These are phyloP conservation scores for Nautilus pompilius DNA, from an alignment of 1,140 invertebrate species.

Conservation along the genomic window DNA sequence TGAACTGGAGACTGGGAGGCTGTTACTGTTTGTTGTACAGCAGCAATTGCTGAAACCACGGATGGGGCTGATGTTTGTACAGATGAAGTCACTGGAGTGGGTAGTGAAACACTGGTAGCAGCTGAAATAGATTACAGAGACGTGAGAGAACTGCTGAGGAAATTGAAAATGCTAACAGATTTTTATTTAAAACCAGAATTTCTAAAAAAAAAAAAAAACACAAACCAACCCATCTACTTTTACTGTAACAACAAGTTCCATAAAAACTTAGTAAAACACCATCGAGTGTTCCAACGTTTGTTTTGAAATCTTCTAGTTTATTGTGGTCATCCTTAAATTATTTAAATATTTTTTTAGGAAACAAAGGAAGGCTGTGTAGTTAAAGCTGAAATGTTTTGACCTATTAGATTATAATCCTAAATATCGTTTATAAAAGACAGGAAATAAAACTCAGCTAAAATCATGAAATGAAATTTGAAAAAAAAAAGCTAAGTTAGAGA, in stretches of 20 bases:
- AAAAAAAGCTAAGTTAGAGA: not conserved
- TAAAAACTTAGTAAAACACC: not conserved
- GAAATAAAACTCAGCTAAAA: not conserved
- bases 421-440: not conserved
- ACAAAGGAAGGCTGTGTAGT: too few relatives aligned
- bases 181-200: not conserved
- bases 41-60: not conserved
- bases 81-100: not conserved
- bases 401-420: too few relatives aligned
- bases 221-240: too few relatives aligned
- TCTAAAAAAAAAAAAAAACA: too few relatives aligned
- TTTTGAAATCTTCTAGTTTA: not conserved
- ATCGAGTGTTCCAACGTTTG: not conserved
- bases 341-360: too few relatives aligned
- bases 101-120: not conserved
- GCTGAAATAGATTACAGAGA: not conserved
- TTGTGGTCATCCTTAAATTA: too few relatives aligned
- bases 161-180: not conserved
- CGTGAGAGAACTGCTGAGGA: not conserved
- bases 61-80: not conserved
- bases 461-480: not conserved
- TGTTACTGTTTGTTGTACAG: not conserved
- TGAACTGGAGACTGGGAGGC: not conserved
- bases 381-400: too few relatives aligned
- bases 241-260: too few relatives aligned